These are phyloP conservation scores for Drosophila jambulina DNA, from an alignment of 1,140 invertebrate genomes.

Conservation along the genomic window DNA sequence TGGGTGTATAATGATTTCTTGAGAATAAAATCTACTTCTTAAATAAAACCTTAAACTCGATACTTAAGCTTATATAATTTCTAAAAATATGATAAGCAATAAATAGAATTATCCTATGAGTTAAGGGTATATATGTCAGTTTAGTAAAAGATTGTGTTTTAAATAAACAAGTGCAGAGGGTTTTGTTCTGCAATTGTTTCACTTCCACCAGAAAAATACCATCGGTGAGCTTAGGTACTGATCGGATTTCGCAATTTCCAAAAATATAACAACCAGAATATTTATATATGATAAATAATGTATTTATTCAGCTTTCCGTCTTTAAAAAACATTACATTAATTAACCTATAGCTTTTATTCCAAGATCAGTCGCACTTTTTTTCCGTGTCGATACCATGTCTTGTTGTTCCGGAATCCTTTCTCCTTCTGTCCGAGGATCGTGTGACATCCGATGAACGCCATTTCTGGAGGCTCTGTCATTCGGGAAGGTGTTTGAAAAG, in stretches of 20 bases:
- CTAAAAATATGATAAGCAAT: too few species aligned
- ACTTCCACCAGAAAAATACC: not conserved
- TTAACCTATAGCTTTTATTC: not conserved
- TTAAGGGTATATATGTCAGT: too few species aligned
- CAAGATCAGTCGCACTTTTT: not conserved
- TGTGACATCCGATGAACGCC: constrained; percentile 50
- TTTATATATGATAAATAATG: not conserved
- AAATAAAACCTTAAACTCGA: too few species aligned
- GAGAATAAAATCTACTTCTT: too few species aligned
- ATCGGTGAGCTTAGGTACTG: not conserved
- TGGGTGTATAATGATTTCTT: too few species aligned
- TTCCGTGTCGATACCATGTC: not conserved
- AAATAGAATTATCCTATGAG: too few species aligned
- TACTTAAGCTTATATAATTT: too few species aligned
- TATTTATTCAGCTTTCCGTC: not conserved
- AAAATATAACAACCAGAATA: not conserved
- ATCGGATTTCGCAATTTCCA: not conserved
- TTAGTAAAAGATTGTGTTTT: not conserved
- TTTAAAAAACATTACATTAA: not conserved
- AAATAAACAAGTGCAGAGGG: not conserved
- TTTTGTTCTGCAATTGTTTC: not conserved
- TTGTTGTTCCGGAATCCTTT: constrained; percentile 4
- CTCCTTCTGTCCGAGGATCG: constrained; percentile 30
- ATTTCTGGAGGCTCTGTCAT: constrained; percentile 41
- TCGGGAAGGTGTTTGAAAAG: constrained; percentile 69